Base-by-base conservation (phyloP, 2,888 invertebrate species). In the Portevinia maculata region DNA sequence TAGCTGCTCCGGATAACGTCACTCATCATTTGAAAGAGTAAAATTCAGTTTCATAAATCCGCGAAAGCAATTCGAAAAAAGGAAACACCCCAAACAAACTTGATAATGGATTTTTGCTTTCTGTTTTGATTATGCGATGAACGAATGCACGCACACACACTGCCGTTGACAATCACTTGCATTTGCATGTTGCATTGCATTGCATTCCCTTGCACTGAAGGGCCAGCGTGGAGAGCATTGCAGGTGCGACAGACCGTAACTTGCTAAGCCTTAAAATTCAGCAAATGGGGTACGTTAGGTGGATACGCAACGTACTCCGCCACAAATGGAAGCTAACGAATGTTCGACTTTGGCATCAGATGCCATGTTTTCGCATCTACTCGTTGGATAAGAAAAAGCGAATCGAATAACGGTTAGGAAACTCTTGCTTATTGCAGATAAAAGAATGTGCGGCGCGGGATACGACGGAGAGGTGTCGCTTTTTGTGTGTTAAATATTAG, bases 401-500 rank as follows among this genome's bases (percentile, higher is more conserved):
- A 6, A 19, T 4, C 44, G 60, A 67, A 46, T 73, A 59, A 60
- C 28, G 39, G 34, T 71, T 71, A 71, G 50, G 73, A 60, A 79
- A 73, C 60, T 37, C 57, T 50, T 60, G 57, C 53, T 24, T 55
- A 44, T 64, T 64, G 65, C 48, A 21, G 19, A 17, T 13, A 44
- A 39, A 50, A 59, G 19, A 8, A 30, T 15, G 30, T 55, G 39
- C 21, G 55, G 32, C 24, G 24, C 24, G 30, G 6, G 53, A 30
- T 13, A 46, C 15, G 46, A 32, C 44, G 65, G 53, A 65, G 59
- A 17, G 41, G 39, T 60, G 17, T 17, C 50, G 44, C 52, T 57
- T 44, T 65, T 67, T 62, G n/a, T 67, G 52, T 53, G 65, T 24
- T 52, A 52, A 73, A 73, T 50, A 83, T 71, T 83, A 83, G 83